Conservation (phyloP, 2,888 invertebrate genomes). For the Caenorhabditis wallacei region DNA sequence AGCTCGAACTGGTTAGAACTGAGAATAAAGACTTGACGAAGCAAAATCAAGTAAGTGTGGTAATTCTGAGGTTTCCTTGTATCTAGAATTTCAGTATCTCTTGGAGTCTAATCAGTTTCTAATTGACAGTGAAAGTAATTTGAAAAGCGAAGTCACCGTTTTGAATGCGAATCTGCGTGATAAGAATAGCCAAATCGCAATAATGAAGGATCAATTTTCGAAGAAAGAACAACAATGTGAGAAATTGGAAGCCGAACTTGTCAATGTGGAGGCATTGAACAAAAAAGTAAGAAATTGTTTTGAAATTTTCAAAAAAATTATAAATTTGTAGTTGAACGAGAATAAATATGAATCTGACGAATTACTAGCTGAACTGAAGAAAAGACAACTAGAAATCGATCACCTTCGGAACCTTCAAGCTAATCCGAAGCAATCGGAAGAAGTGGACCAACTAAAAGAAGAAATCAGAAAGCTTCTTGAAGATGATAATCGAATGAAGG, state of each 20-base stretch:
- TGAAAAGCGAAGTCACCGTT: constrained; percentile 17
- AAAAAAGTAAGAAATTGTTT: constrained; percentile 2
- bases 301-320: background rate
- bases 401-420: constrained; percentile 34
- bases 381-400: constrained; percentile 51
- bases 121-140: constrained; percentile 37
- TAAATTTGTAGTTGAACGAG: constrained; percentile 21
- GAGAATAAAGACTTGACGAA: constrained; percentile 16
- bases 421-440: background rate
- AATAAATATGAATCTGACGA: constrained; percentile 32
- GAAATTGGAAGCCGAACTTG: background rate
- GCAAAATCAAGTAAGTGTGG: background rate
- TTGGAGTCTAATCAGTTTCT: constrained; percentile 23
- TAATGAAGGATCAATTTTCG: background rate
- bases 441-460: constrained; percentile 15
- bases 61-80: background rate
- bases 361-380: constrained; percentile 33
- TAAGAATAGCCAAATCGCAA: background rate
- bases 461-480: background rate
- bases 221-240: background rate
- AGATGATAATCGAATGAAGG: background rate
- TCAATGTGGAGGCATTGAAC: background rate
- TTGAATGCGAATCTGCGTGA: constrained; percentile 1
- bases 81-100: constrained; percentile 29
- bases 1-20: background rate